These are phyloP conservation scores for Zosterops pallidus DNA, from an alignment of 2,113 vertebrate species.

Conservation along the genomic window DNA sequence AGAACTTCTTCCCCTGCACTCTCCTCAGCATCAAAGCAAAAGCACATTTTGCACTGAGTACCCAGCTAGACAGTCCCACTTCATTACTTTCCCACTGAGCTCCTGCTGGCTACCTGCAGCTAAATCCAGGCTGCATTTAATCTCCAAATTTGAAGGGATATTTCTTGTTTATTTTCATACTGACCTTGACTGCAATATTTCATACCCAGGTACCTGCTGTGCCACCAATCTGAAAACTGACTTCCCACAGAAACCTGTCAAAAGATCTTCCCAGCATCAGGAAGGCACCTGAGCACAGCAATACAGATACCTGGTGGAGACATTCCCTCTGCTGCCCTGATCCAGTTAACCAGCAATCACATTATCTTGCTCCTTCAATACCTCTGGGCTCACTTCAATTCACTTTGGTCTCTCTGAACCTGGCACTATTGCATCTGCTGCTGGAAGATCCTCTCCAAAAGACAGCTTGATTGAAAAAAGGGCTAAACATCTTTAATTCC, in stretches of 20 bases:
- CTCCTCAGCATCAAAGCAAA: background rate
- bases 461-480: background rate
- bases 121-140: background rate
- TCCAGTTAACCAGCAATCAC: constrained; percentile 13
- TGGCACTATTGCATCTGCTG: background rate
- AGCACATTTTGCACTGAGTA: background rate
- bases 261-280: background rate
- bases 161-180: background rate
- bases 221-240: background rate
- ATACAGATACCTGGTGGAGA: background rate
- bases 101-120: background rate
- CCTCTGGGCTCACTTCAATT: constrained; percentile 33
- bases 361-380: constrained; percentile 2
- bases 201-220: background rate
- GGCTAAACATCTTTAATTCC: background rate
- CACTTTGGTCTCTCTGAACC: constrained; percentile 13
- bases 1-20: background rate
- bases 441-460: background rate
- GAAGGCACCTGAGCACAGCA: background rate
- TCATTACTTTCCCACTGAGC: background rate
- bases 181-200: background rate
- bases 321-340: constrained; percentile 6
- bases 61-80: background rate
- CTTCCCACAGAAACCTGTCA: background rate
- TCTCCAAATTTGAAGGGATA: background rate